These are phyloP conservation scores for Colletes gigas DNA, from an alignment of 1,140 invertebrate species.

Conservation along the genomic window DNA sequence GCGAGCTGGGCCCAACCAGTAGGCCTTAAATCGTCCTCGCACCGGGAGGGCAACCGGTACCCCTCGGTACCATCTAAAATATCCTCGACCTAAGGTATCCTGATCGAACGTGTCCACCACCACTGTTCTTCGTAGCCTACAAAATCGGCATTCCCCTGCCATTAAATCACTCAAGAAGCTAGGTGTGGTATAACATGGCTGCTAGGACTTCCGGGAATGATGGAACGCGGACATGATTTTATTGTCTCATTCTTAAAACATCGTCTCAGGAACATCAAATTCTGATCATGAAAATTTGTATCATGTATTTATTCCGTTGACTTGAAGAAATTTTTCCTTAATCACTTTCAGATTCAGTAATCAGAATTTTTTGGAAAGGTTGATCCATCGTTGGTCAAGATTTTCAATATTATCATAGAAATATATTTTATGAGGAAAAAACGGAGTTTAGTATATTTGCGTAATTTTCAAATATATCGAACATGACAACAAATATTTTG, in stretches of 20 bases:
- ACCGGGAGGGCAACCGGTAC: constrained; percentile 68
- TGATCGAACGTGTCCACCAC: constrained; percentile 63
- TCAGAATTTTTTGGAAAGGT: too few species aligned
- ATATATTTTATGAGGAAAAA: too few species aligned
- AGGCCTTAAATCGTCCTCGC: constrained; percentile 75
- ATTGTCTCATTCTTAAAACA: not conserved
- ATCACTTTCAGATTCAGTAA: too few species aligned
- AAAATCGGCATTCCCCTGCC: constrained; percentile 43
- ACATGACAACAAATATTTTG: too few species aligned
- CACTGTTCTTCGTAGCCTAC: constrained; percentile 21
- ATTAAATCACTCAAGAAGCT: constrained; percentile 45
- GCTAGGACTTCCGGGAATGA: constrained; percentile 43
- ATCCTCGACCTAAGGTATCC: constrained; percentile 66
- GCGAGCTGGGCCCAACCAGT: constrained; percentile 67
- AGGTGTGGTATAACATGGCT: constrained; percentile 39
- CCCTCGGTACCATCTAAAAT: constrained; percentile 67
- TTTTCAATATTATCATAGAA: too few species aligned
- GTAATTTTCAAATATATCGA: too few species aligned
- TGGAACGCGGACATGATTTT: not conserved
- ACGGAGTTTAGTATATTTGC: too few species aligned
- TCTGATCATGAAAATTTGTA: not conserved
- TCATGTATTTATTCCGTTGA: too few species aligned
- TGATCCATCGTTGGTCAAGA: too few species aligned
- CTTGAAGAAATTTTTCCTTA: too few species aligned
- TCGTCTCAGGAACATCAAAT: not conserved